A percentile compares a stretch with the other conserved stretches of the same genome.
Conservation (phyloP, 2,888 invertebrate genomes). For the Desoria tigrina region DNA sequence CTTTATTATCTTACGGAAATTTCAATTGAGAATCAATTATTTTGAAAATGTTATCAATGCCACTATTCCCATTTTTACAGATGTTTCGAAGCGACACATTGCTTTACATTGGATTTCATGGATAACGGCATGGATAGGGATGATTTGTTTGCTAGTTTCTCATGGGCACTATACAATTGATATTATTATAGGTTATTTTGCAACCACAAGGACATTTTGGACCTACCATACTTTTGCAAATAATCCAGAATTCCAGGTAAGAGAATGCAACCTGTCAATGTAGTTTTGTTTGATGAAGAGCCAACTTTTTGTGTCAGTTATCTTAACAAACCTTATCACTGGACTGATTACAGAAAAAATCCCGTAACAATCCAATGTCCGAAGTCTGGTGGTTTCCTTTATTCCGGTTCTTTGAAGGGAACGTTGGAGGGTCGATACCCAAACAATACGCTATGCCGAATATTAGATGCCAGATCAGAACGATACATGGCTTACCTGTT, state of each 20-base stretch:
- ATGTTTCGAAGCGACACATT: conserved; percentile 57
- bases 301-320: neutral
- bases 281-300: conserved; percentile 1
- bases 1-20: no score
- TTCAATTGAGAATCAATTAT: conserved; percentile 34
- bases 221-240: conserved; percentile 59
- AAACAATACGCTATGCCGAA: conserved; percentile 55
- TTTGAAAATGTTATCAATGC: neutral
- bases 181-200: conserved; percentile 60
- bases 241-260: conserved; percentile 55
- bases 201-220: conserved; percentile 61
- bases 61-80: no score
- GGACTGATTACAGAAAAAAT: conserved; percentile 52
- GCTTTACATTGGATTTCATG: conserved; percentile 57
- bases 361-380: conserved; percentile 57
- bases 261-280: conserved; percentile 23
- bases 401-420: conserved; percentile 59
- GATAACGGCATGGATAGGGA: conserved; percentile 56
- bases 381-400: conserved; percentile 59
- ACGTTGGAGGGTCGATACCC: conserved; percentile 57
- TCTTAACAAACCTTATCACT: neutral
- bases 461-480: conserved; percentile 3
- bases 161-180: conserved; percentile 61
- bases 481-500: neutral
- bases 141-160: conserved; percentile 58